phyloP scores from a whole-genome alignment of 2,113 vertebrate species.

The Ciconia stormi region DNA sequence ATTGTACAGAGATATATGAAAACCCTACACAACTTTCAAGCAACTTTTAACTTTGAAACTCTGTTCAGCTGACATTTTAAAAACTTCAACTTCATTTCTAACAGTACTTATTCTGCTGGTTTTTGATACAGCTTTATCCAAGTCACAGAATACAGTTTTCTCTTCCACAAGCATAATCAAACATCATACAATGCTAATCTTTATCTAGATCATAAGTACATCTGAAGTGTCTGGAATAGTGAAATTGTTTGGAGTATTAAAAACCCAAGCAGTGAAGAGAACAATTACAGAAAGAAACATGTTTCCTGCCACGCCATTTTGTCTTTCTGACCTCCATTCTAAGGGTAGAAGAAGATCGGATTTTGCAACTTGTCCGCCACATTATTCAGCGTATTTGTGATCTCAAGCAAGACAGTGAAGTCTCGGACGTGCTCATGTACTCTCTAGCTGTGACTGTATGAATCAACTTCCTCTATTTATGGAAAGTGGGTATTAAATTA shows the following conservation, averaged over 20 bases:
- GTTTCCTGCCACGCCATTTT: neutral
- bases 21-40: neutral
- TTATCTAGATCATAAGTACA: neutral
- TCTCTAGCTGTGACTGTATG: conserved; percentile 38
- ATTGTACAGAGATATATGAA: neutral
- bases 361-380: neutral
- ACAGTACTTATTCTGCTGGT: neutral
- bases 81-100: neutral
- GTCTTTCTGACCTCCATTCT: neutral
- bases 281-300: neutral
- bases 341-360: neutral
- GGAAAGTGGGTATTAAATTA: conserved; percentile 46
- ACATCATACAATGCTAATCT: neutral
- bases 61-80: neutral
- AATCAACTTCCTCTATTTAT: conserved; percentile 70
- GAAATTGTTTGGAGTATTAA: neutral
- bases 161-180: neutral
- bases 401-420: conserved; percentile 4
- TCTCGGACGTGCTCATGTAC: neutral
- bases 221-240: neutral
- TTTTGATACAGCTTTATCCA: neutral
- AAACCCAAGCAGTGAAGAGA: neutral
- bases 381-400: neutral
- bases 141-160: neutral
- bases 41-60: neutral